Conservation (phyloP, 2,797 vertebrate species). For the Macropodus opercularis region DNA sequence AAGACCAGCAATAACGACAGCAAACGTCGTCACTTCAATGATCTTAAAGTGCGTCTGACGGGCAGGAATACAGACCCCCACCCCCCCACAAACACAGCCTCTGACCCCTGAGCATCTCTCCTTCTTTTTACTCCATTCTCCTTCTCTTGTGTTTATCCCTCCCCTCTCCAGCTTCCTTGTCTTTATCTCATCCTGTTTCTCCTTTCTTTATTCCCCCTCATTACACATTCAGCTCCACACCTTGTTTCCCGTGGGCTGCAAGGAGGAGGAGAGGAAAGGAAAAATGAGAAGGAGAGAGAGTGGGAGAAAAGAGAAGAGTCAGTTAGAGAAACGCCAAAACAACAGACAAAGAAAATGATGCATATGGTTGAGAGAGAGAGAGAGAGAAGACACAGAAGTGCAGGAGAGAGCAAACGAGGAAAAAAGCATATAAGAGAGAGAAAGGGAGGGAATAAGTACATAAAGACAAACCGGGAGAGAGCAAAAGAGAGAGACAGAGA, state of each 20-base stretch:
- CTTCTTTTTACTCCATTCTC: constrained; percentile 32
- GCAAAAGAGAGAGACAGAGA: constrained; percentile 37
- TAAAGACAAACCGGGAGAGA: constrained; percentile 58
- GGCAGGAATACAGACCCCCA: constrained; percentile 5
- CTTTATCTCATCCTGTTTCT: constrained; percentile 34
- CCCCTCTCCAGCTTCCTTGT: constrained; percentile 32
- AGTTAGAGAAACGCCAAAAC: constrained; percentile 15
- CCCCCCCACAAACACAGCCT: constrained; percentile 15
- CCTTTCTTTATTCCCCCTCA: constrained; percentile 58
- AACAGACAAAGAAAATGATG: constrained; percentile 50
- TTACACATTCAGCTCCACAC: constrained; percentile 87
- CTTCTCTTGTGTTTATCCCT: constrained; percentile 39
- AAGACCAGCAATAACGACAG: constrained; percentile 25
- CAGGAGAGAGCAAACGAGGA: constrained; percentile 39
- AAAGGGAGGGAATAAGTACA: constrained; percentile 59
- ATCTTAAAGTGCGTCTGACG: constrained; percentile 43
- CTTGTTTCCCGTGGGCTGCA: constrained; percentile 85
- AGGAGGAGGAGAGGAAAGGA: constrained; percentile 71
- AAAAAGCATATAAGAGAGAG: constrained; percentile 42
- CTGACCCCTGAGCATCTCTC: constrained; percentile 49
- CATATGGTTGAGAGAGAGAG: constrained; percentile 19
- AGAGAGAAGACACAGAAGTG: constrained; percentile 19
- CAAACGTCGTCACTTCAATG: constrained; percentile 28
- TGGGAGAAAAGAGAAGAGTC: constrained; percentile 7
- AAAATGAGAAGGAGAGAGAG: constrained; percentile 33